Conservation (phyloP, 2,888 invertebrate genomes). For the Ormia ochracea region DNA sequence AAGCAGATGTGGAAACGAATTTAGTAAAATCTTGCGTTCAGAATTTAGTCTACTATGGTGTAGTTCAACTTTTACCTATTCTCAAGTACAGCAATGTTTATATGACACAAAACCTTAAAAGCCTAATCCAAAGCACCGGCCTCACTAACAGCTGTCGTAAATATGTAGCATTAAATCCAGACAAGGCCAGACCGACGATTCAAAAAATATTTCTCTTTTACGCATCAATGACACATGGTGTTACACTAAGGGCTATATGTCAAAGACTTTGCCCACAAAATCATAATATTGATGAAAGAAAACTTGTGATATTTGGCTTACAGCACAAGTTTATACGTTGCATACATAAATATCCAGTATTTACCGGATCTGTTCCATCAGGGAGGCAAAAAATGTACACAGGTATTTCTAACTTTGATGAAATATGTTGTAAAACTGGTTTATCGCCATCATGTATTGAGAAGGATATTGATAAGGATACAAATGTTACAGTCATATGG, state of each 20-base stretch:
- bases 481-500: slow-evolving; percentile 88
- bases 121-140: slow-evolving; percentile 81
- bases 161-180: slow-evolving; percentile 74
- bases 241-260: slow-evolving; percentile 84
- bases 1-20: slow-evolving; percentile 94
- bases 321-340: slow-evolving; percentile 80
- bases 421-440: slow-evolving; percentile 91
- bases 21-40: slow-evolving; percentile 96
- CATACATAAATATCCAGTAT: slow-evolving; percentile 79
- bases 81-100: slow-evolving; percentile 92
- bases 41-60: slow-evolving; percentile 89
- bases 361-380: slow-evolving; percentile 77
- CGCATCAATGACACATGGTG: slow-evolving; percentile 83
- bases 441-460: slow-evolving; percentile 86
- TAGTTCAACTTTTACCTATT: slow-evolving; percentile 86
- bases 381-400: slow-evolving; percentile 84
- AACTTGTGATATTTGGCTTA: slow-evolving; percentile 80
- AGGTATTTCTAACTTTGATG: slow-evolving; percentile 89
- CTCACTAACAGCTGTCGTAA: slow-evolving; percentile 85
- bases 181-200: slow-evolving; percentile 72
- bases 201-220: slow-evolving; percentile 79
- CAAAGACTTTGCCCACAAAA: slow-evolving; percentile 82
- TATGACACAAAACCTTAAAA: slow-evolving; percentile 85
- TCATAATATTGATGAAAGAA: slow-evolving; percentile 77
- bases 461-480: slow-evolving; percentile 89